Percentiles rank a stretch among this genome's conserved stretches.
phyloP scores from a whole-genome alignment of 2,888 invertebrate species.

The Noctua janthe region DNA sequence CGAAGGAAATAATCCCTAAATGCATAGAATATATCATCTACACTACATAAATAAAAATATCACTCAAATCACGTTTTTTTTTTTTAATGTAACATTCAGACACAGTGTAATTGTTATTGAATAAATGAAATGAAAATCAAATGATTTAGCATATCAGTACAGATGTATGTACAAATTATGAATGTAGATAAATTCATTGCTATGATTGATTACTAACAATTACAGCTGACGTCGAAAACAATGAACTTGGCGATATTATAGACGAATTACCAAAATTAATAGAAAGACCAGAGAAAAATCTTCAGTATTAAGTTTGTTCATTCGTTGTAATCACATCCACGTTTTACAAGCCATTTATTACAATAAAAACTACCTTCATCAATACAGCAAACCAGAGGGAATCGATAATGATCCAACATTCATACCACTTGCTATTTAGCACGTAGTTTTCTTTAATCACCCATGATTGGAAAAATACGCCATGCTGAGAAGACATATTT shows the following conservation, averaged over 20 bases:
- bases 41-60: slow-evolving; percentile 23
- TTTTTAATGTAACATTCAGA: no score
- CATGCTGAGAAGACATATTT: slow-evolving; percentile 11
- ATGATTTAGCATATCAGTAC: slow-evolving; percentile 35
- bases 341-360: not conserved
- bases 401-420: slow-evolving; percentile 31
- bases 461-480: slow-evolving; percentile 11
- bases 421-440: not conserved
- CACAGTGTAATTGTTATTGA: no score
- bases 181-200: slow-evolving; percentile 3
- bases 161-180: slow-evolving; percentile 31
- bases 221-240: not conserved
- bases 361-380: slow-evolving; percentile 4
- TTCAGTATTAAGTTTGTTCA: not conserved
- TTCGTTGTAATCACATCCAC: not conserved
- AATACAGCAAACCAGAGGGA: not conserved
- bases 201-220: slow-evolving; percentile 14
- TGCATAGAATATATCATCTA: not conserved
- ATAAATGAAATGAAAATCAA: no score
- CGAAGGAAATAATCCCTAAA: not conserved
- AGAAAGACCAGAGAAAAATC: not conserved
- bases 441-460: slow-evolving; percentile 35
- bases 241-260: not conserved
- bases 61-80: not conserved
- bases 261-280: not conserved